Percentiles rank a stretch among this genome's conserved stretches.
Conservation (phyloP, 2,888 invertebrate genomes). For the Drosophila planitibia region DNA sequence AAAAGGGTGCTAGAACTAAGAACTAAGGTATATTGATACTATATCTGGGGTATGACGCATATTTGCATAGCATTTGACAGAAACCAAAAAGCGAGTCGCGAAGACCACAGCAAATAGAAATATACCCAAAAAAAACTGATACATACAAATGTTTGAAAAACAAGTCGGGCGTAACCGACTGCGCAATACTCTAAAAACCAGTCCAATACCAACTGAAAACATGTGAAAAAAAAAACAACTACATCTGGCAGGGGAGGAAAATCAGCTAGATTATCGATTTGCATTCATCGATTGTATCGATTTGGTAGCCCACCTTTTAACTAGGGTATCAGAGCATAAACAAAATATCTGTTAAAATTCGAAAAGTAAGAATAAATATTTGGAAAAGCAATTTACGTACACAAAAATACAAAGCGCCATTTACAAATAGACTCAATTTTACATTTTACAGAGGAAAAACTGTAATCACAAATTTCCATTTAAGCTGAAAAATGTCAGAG, state of each 20-base stretch:
- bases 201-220: too few relatives aligned
- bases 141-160: not conserved
- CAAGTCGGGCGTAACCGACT: not conserved
- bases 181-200: not conserved
- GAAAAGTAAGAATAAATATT: slow-evolving; percentile 5
- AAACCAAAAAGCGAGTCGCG: slow-evolving; percentile 11
- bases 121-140: not conserved
- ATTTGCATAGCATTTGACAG: slow-evolving; percentile 49
- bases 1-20: slow-evolving; percentile 4
- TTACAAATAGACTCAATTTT: not conserved
- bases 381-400: slow-evolving; percentile 18
- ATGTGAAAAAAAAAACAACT: not conserved
- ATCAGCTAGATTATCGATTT: not conserved
- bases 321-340: not conserved
- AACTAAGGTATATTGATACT: slow-evolving; percentile 6
- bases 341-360: not conserved
- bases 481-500: not conserved
- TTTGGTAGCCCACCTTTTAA: not conserved
- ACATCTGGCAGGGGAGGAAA: not conserved
- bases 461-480: slow-evolving; percentile 17
- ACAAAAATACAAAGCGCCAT: not conserved
- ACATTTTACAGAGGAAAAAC: not conserved
- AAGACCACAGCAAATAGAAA: not conserved
- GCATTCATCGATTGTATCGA: not conserved
- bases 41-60: slow-evolving; percentile 27